Percentiles rank a stretch among this genome's conserved stretches.
Conservation (phyloP, 2,888 invertebrate species). For the Balanococcus diminutus region DNA sequence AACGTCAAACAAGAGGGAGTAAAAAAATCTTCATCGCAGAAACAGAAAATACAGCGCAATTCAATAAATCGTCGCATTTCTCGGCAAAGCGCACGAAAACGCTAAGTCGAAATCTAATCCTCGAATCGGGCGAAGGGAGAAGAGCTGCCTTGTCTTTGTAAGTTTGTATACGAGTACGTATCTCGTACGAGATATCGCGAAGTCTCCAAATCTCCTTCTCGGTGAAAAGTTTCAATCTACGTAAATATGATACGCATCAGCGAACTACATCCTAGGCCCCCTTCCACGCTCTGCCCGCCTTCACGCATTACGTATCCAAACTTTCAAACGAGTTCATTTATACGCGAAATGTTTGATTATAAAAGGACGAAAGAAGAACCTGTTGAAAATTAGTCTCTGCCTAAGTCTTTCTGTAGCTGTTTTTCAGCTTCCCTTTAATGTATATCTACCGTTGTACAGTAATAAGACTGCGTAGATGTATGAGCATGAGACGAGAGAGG, state of each 20-base stretch:
- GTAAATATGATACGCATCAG: neutral
- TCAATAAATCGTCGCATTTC: neutral
- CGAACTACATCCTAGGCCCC: too few relatives aligned
- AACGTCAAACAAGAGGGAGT: too few relatives aligned
- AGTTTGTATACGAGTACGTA: too few relatives aligned
- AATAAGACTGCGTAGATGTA: neutral
- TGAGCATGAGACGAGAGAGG: neutral
- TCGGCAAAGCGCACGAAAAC: neutral
- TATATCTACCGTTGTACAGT: too few relatives aligned
- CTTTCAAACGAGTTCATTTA: neutral
- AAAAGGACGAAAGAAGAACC: neutral
- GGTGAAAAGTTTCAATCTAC: neutral
- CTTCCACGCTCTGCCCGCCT: too few relatives aligned
- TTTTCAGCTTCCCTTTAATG: neutral
- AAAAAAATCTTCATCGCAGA: neutral
- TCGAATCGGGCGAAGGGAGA: neutral
- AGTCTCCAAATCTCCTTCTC: neutral
- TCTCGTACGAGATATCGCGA: neutral
- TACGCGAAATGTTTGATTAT: neutral
- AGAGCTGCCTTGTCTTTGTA: neutral
- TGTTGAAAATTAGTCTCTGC: neutral
- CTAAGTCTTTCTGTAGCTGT: too few relatives aligned
- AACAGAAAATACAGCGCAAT: neutral
- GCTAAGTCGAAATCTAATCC: neutral
- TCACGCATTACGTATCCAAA: neutral